Evolutionary conservation across 2,888 invertebrate species (phyloP).

Genomic region (Rhabditophanes sp.): DNA sequence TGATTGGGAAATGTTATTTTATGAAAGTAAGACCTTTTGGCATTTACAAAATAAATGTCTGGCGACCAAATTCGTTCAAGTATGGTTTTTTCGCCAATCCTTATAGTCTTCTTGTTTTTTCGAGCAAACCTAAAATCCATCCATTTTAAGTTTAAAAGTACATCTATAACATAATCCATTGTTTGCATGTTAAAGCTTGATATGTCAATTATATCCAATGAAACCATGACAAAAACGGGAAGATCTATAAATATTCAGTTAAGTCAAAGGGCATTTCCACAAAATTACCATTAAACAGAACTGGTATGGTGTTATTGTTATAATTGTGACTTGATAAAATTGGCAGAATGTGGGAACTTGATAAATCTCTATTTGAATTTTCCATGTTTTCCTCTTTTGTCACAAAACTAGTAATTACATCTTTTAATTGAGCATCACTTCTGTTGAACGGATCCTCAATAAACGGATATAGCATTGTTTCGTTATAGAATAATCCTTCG

Average conservation of each 20-base stretch:
- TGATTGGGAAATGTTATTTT: slow-evolving; percentile 39
- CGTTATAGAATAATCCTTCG: too few relatives aligned
- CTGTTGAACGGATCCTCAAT: too few relatives aligned
- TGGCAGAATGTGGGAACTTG: too few relatives aligned
- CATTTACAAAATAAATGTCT: slow-evolving; percentile 37
- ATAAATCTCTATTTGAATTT: too few relatives aligned
- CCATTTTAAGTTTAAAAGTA: too few relatives aligned
- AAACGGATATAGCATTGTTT: too few relatives aligned
- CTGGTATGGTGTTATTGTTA: slow-evolving; percentile 37
- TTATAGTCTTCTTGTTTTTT: slow-evolving; percentile 34
- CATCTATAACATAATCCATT: slow-evolving; percentile 34
- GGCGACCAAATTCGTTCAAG: slow-evolving; percentile 39
- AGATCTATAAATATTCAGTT: slow-evolving; percentile 29
- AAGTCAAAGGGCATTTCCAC: too few relatives aligned
- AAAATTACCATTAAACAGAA: slow-evolving; percentile 35
- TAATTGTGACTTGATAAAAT: slow-evolving; percentile 29
- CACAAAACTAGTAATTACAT: too few relatives aligned
- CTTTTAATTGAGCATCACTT: too few relatives aligned
- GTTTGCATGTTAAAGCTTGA: slow-evolving; percentile 35
- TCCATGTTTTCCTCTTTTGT: too few relatives aligned
- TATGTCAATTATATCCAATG: slow-evolving; percentile 30
- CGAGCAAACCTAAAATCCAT: too few relatives aligned
- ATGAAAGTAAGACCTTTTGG: slow-evolving; percentile 39
- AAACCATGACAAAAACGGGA: slow-evolving; percentile 30
- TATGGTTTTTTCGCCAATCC: slow-evolving; percentile 30